phyloP scores from a whole-genome alignment of 2,888 invertebrate genomes.

The Watsonalla binaria region DNA sequence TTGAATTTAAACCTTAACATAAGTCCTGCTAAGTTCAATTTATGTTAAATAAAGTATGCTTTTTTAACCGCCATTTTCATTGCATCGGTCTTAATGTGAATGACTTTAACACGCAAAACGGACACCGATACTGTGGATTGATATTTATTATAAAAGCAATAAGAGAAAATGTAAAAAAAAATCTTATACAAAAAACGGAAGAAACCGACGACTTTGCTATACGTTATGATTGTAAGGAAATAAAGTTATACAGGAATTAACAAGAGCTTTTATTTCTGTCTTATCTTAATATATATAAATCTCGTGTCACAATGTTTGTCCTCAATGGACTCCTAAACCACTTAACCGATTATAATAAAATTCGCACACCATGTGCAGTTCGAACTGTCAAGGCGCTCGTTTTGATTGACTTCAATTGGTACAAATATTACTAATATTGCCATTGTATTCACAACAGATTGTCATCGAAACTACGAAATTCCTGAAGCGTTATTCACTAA shows the following conservation, averaged over 20 bases:
- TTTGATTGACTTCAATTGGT: too few relatives aligned
- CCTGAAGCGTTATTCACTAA: too few relatives aligned
- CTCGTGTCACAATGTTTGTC: too few relatives aligned
- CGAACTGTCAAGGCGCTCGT: too few relatives aligned
- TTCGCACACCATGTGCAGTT: too few relatives aligned
- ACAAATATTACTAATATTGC: neutral
- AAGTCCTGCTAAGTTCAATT: too few relatives aligned
- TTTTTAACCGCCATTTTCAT: neutral
- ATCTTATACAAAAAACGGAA: constrained; percentile 36
- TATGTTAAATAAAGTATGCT: too few relatives aligned
- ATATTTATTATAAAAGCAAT: constrained; percentile 41
- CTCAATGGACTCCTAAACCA: too few relatives aligned
- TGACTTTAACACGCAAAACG: constrained; percentile 26
- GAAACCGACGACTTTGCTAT: constrained; percentile 55
- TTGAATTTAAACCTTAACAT: too few relatives aligned
- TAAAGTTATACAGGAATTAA: constrained; percentile 30
- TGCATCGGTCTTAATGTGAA: constrained; percentile 1
- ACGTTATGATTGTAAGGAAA: constrained; percentile 30
- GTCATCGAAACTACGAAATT: neutral
- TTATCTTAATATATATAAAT: too few relatives aligned
- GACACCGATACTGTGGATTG: constrained; percentile 32
- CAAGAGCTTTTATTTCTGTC: neutral
- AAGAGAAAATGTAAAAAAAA: constrained; percentile 30
- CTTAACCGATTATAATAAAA: too few relatives aligned
- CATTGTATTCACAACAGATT: neutral